phyloP scores from a whole-genome alignment of 1,140 invertebrate species.

The Drosophila grimshawi region DNA sequence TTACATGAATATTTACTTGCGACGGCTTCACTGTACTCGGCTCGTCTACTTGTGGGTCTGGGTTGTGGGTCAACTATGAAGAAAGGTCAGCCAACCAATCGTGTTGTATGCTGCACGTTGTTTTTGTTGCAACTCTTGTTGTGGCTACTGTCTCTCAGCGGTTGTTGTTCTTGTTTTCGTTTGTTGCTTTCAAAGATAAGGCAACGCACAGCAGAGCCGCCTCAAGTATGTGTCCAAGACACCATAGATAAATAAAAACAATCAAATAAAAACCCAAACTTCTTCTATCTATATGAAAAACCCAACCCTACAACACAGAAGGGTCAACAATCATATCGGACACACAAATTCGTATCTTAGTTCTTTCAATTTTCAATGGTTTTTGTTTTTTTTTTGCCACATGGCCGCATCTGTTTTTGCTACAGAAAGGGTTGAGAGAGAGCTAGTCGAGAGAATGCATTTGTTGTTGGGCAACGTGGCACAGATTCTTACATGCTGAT shows the following conservation, averaged over 20 bases:
- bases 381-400: too few species aligned
- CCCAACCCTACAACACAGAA: slow-evolving; percentile 43
- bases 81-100: slow-evolving; percentile 66
- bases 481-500: slow-evolving; percentile 44
- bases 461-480: slow-evolving; percentile 47
- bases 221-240: slow-evolving; percentile 33
- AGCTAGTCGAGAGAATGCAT: slow-evolving; percentile 5
- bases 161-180: slow-evolving; percentile 17
- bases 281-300: not conserved
- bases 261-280: slow-evolving; percentile 7
- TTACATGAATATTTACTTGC: not conserved
- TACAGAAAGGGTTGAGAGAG: slow-evolving; percentile 28
- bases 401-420: slow-evolving; percentile 22
- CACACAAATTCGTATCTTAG: slow-evolving; percentile 45
- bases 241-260: slow-evolving; percentile 26
- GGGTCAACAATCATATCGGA: slow-evolving; percentile 48
- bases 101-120: slow-evolving; percentile 25
- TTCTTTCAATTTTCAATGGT: slow-evolving; percentile 30
- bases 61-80: slow-evolving; percentile 49
- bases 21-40: slow-evolving; percentile 13
- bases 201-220: not conserved
- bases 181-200: slow-evolving; percentile 33
- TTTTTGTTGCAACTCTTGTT: slow-evolving; percentile 11
- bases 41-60: slow-evolving; percentile 21
- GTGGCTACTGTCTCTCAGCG: slow-evolving; percentile 31